Conservation (phyloP, 2,113 vertebrate species). For the Phylloscopus trochiloides region DNA sequence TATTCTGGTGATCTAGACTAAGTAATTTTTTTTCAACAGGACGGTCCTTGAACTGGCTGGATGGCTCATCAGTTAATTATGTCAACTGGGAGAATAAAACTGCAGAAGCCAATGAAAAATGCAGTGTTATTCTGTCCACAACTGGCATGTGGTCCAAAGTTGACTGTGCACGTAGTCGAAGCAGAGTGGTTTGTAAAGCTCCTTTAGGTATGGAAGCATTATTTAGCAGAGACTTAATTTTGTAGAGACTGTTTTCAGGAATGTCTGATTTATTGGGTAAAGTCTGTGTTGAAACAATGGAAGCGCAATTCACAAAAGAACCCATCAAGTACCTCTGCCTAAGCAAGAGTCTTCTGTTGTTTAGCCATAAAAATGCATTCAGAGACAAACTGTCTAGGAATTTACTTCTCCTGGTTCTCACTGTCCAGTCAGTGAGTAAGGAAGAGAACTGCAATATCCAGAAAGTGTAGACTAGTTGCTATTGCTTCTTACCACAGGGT, state of each 20-base stretch:
- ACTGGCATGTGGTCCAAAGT: conserved; percentile 82
- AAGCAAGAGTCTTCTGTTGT: background rate
- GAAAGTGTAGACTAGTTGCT: background rate
- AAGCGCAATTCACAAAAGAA: background rate
- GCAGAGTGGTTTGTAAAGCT: conserved; percentile 89
- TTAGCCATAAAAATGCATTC: background rate
- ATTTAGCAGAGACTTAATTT: background rate
- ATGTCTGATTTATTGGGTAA: background rate
- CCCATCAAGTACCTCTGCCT: background rate
- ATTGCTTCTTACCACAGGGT: background rate
- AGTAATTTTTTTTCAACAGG: conserved; percentile 43
- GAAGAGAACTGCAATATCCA: background rate
- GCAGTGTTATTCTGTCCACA: conserved; percentile 80
- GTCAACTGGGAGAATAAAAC: conserved; percentile 79
- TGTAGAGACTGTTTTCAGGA: background rate
- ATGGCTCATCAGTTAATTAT: conserved; percentile 81
- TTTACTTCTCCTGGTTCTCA: background rate
- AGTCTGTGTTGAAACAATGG: background rate
- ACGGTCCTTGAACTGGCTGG: conserved; percentile 77
- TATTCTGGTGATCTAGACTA: background rate
- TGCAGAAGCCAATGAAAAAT: conserved; percentile 41
- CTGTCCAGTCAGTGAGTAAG: background rate
- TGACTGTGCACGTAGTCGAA: conserved; percentile 74
- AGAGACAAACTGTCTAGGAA: background rate
- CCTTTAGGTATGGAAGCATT: conserved; percentile 76